A percentile compares a stretch with the other conserved stretches of the same genome.
phyloP scores from a whole-genome alignment of 2,888 invertebrate species.

The Bimastos eiseni region DNA sequence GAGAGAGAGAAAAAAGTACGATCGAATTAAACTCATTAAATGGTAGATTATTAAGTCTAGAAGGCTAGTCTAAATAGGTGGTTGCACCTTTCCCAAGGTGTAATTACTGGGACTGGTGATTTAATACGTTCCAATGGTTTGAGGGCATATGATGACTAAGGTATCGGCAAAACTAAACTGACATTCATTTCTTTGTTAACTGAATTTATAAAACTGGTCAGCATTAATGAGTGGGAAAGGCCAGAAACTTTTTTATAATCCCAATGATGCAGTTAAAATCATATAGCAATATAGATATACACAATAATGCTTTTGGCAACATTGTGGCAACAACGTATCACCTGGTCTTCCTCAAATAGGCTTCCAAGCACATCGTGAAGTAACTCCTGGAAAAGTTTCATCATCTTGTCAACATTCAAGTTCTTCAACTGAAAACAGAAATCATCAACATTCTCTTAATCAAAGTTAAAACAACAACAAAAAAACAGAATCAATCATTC shows the following conservation, averaged over 20 bases:
- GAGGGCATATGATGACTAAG: too few relatives aligned
- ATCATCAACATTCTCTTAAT: neutral
- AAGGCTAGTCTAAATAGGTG: too few relatives aligned
- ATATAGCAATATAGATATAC: neutral
- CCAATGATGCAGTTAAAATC: neutral
- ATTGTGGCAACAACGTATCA: neutral
- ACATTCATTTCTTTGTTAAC: too few relatives aligned
- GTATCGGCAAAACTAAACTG: too few relatives aligned
- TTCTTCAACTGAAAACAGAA: slow-evolving; percentile 1
- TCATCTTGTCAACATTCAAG: neutral
- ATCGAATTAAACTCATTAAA: too few relatives aligned
- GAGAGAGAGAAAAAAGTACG: too few relatives aligned
- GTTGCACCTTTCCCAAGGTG: too few relatives aligned
- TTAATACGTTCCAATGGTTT: too few relatives aligned
- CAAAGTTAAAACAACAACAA: neutral
- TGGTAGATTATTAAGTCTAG: too few relatives aligned
- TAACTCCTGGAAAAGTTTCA: neutral
- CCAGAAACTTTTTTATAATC: neutral
- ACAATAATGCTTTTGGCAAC: neutral
- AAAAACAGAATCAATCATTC: too few relatives aligned
- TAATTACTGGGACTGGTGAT: too few relatives aligned
- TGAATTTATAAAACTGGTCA: too few relatives aligned
- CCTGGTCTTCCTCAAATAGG: neutral
- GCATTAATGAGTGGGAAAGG: neutral
- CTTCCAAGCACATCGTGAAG: neutral